A percentile compares a stretch with the other conserved stretches of the same genome.
phyloP scores from a whole-genome alignment of 2,113 vertebrate species.

The Hippocampus zosterae region DNA sequence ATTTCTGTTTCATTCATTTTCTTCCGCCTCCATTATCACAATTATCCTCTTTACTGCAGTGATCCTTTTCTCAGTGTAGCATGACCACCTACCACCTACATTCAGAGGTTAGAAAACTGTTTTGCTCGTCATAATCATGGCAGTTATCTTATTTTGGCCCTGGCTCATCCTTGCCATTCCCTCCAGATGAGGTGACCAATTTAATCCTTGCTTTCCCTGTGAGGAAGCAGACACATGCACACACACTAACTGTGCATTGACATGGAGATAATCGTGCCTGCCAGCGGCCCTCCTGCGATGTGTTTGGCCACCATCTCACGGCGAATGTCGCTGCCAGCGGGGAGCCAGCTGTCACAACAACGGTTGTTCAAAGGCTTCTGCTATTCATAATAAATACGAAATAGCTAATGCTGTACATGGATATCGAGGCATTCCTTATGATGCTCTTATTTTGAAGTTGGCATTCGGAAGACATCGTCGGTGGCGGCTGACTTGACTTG shows the following conservation, averaged over 20 bases:
- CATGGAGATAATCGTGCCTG: too few relatives aligned
- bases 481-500: too few relatives aligned
- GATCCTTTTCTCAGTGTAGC: constrained; percentile 13
- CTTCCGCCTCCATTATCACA: constrained; percentile 6
- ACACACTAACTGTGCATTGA: background rate
- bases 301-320: background rate
- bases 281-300: too few relatives aligned
- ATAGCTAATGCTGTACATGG: too few relatives aligned
- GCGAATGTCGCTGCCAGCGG: too few relatives aligned
- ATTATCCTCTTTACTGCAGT: constrained; percentile 12
- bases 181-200: constrained; percentile 8
- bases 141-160: constrained; percentile 12
- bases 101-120: constrained; percentile 7
- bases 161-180: constrained; percentile 1
- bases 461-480: too few relatives aligned
- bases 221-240: background rate
- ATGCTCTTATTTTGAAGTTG: too few relatives aligned
- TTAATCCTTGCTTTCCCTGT: background rate
- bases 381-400: too few relatives aligned
- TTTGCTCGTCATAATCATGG: constrained; percentile 23
- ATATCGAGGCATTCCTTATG: too few relatives aligned
- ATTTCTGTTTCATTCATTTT: constrained; percentile 5
- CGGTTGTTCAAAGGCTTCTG: too few relatives aligned
- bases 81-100: constrained; percentile 8
- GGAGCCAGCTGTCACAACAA: too few relatives aligned